Percentiles rank a stretch among this genome's conserved stretches.
These are phyloP conservation scores for Sebastes aleutianus DNA, from an alignment of 2,797 vertebrate species.

Conservation along the genomic window DNA sequence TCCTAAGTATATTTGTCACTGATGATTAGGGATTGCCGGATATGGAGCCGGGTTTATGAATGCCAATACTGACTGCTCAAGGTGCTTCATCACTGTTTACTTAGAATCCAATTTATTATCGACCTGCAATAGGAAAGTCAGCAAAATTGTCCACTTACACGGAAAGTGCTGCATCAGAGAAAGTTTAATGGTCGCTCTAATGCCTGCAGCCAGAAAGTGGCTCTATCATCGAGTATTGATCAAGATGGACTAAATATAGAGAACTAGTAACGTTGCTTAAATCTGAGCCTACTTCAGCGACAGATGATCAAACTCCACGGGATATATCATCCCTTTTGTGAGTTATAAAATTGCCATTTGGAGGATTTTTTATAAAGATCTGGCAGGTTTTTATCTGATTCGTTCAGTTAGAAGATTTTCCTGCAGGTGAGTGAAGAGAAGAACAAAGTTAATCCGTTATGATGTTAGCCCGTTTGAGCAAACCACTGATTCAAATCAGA, in stretches of 20 bases:
- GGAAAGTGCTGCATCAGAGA: constrained; percentile 77
- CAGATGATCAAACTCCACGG: neutral
- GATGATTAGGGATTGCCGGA: constrained; percentile 60
- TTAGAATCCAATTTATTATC: constrained; percentile 75
- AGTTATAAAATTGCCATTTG: constrained; percentile 8
- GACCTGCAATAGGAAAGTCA: constrained; percentile 64
- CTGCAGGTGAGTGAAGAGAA: constrained; percentile 28
- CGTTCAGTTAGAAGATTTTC: constrained; percentile 16
- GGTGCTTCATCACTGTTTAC: constrained; percentile 77
- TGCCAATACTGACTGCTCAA: constrained; percentile 61
- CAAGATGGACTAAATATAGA: constrained; percentile 57
- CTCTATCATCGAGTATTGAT: constrained; percentile 59
- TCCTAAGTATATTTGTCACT: constrained; percentile 67
- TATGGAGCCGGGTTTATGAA: constrained; percentile 58
- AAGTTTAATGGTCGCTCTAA: constrained; percentile 62
- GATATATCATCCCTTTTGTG: neutral
- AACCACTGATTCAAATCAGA: constrained; percentile 53
- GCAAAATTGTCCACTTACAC: constrained; percentile 64
- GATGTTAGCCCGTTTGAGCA: constrained; percentile 35
- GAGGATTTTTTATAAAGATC: neutral
- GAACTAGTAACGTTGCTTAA: constrained; percentile 10
- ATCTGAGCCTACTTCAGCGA: constrained; percentile 11
- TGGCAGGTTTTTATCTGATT: constrained; percentile 38
- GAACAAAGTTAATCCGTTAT: constrained; percentile 41
- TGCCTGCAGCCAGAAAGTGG: constrained; percentile 54